Evolutionary conservation across 2,797 vertebrate species (phyloP), one percentile per base, ranked within the genome.

Genomic region (Schizopygopsis pylzovi): DNA sequence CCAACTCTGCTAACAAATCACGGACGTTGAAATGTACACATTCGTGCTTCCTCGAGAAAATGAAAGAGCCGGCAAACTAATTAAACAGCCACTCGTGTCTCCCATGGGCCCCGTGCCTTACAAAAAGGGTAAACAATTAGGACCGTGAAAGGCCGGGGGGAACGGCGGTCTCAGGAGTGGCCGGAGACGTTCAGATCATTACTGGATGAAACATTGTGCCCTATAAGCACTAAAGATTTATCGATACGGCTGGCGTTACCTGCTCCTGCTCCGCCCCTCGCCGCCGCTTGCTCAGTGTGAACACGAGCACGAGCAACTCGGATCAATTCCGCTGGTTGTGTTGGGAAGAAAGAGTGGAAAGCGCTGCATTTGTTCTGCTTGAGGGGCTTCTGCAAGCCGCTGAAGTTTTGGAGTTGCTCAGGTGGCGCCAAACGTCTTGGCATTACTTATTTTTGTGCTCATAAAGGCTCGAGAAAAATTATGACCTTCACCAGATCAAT

Each of bases 361-460:
- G 89, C 85, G 81, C 82, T 79, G 88, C 86, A 86, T 91, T 91
- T 90, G 89, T 91, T 90, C 89, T 88, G 92, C 91, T 88, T 91
- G 89, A 93, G 65, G 78, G 81, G 65, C 56, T 90, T 91, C 85
- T 90, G 91, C 85, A 84, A 84, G 76, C n/a, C 49, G 56, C 88
- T 89, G 90, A 90, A 90, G 76, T 90, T 90, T 90, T 43, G 41
- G 82, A 73, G 78, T 67, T 86, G 90, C 72, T 82, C 71, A 79
- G 82, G 65, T 83, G 65, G 52, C 63, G 52, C 59, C 20, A 59
- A 71, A 72, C 79, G 41, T 77, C 20, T 70, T 75, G 54, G 85
- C 61, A 41, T 59, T 72, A 52, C 33, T 67, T 39, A 15, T 41
- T 85, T 52, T 86, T 76, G 43, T 83, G 86, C 71, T 79, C n/a